A percentile compares a stretch with the other conserved stretches of the same genome.
Conservation (phyloP, 35 echinoderm and acorn worm species). For the Lytechinus variegatus region DNA sequence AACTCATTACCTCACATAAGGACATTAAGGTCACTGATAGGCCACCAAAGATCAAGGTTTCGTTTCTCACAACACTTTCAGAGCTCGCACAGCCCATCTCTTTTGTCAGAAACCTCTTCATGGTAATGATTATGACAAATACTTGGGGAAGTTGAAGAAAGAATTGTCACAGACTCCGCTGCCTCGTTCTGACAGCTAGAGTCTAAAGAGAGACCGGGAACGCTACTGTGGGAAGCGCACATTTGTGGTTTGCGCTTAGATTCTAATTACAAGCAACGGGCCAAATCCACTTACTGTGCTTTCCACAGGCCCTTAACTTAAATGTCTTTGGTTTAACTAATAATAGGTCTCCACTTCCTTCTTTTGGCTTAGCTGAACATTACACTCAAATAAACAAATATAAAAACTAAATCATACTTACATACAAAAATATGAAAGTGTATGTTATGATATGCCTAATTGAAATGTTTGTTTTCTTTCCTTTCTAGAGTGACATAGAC, state of each 20-base stretch:
- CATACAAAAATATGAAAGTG: neutral
- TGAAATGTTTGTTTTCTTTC: neutral
- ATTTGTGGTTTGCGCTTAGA: constrained; percentile 2
- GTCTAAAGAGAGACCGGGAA: neutral
- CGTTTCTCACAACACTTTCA: constrained; percentile 32
- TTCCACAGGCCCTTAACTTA: neutral
- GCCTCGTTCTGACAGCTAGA: neutral
- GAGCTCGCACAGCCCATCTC: neutral
- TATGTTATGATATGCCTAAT: neutral
- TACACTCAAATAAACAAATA: neutral
- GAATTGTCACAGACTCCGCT: constrained; percentile 10
- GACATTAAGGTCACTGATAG: constrained; percentile 49
- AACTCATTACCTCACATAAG: constrained; percentile 54
- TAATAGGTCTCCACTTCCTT: neutral
- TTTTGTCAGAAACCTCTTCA: constrained; percentile 12
- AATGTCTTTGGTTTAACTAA: neutral
- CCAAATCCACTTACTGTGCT: neutral
- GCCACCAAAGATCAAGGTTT: constrained; percentile 47
- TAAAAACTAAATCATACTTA: neutral
- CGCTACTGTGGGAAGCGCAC: neutral
- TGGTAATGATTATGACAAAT: constrained; percentile 20
- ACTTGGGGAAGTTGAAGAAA: constrained; percentile 1
- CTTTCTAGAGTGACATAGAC: neutral
- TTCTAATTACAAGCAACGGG: constrained; percentile 2
- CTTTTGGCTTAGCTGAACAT: neutral